Conservation (phyloP, 2,797 vertebrate genomes). For the Sebastes trivittatus region DNA sequence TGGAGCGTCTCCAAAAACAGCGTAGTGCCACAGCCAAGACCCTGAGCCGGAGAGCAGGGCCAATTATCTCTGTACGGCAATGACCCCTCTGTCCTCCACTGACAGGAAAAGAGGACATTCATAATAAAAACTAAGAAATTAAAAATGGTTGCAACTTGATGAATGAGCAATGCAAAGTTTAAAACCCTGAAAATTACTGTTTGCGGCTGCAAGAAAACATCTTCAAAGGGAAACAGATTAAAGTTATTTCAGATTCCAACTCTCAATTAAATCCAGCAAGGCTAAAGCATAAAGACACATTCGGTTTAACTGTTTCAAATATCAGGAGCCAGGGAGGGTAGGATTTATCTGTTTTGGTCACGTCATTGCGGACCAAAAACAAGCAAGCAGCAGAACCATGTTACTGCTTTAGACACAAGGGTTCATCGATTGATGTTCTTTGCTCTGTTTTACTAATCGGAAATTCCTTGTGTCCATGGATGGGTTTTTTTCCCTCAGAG, state of each 20-base stretch:
- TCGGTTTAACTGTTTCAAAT: not conserved
- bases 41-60: not conserved
- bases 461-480: not conserved
- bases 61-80: not conserved
- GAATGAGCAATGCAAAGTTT: not conserved
- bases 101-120: conserved; percentile 3
- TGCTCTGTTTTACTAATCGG: not conserved
- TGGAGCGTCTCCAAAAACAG: conserved; percentile 17
- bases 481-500: not conserved
- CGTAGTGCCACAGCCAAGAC: conserved; percentile 7
- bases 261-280: conserved; percentile 1
- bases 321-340: not conserved
- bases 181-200: not conserved
- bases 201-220: not conserved
- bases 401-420: too few species aligned
- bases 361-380: not conserved
- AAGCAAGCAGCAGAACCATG: not conserved
- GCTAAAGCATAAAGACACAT: not conserved
- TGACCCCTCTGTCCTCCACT: conserved; percentile 11
- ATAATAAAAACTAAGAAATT: not conserved
- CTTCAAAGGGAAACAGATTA: not conserved
- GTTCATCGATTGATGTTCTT: not conserved
- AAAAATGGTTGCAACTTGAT: not conserved
- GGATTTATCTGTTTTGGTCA: not conserved
- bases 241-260: not conserved